Base-by-base conservation (phyloP, 2,797 vertebrate species). In the Enteromius thamalakanensis region DNA sequence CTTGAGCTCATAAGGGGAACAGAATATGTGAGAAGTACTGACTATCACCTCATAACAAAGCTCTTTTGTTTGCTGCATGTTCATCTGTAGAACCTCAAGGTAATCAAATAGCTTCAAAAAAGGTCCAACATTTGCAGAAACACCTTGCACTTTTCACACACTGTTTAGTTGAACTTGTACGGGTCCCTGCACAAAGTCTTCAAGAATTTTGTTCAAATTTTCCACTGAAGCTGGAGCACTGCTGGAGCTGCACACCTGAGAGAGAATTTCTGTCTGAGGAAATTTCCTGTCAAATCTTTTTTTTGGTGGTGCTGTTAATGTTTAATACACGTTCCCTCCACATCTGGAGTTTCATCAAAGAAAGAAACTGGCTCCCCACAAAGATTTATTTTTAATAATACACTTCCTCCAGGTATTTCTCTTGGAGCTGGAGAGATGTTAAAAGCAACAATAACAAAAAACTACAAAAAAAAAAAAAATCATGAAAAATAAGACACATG, bases 51-150 rank as follows among this genome's bases (percentile, higher is more conserved):
- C 82, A 49, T 72, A 34, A 29, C n/a, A 34, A 11, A 84, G 76
- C 12, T 81, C 49, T 29, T 83, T 83, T 86, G 55, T 76, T 83
- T 9, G 45, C 58, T 4, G 23, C 76, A 80, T 34, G 47, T 80
- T 77, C 19, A 77, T 83, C 26, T 84, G 49, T 47, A 83, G 21
- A 40, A 76, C 80, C 70, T 83, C 68, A 21, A 76, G 40, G 21
- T 75, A 83, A 32, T 80, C 8, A 71, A 82, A 83, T 2, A 55
- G 80, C 84, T 82, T 42, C 76, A 72, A 74, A 85, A 85, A 53
- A 81, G 65, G 71, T 77, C 40, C 6, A 81, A 67, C 32, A 82
- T 72, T 32, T 77, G 72, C 17, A 72, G 32, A 40, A 85, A 53
- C 23, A 70, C 49, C 32, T 77, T 85, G 45, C 84, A 85, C 64